A percentile compares a stretch with the other conserved stretches of the same genome.
These are phyloP conservation scores for Cantharis rufa DNA, from an alignment of 2,888 invertebrate genomes.

Conservation along the genomic window DNA sequence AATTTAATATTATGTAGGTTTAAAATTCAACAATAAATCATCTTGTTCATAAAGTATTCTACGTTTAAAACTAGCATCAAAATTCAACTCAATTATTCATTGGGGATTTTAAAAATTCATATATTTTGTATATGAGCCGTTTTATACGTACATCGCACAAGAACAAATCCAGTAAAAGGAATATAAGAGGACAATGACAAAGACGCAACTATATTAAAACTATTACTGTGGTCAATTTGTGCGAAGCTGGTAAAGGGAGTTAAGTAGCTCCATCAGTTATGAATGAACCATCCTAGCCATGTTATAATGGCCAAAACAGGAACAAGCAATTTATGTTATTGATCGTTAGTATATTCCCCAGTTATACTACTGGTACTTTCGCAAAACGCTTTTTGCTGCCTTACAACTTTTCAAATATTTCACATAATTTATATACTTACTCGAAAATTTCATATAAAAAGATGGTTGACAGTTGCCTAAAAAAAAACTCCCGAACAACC, in stretches of 20 bases:
- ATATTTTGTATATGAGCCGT: conserved; percentile 12
- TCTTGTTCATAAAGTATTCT: conserved; percentile 3
- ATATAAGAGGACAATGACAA: conserved; percentile 15
- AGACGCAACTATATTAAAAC: conserved; percentile 18
- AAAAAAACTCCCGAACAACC: neutral
- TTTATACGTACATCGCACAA: conserved; percentile 4
- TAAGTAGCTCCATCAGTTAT: conserved; percentile 30
- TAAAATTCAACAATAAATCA: conserved; percentile 25
- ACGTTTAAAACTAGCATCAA: conserved; percentile 20
- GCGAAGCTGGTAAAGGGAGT: conserved; percentile 20
- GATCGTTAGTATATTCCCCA: conserved; percentile 11
- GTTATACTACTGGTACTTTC: conserved; percentile 4
- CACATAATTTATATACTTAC: conserved; percentile 10
- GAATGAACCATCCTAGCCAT: conserved; percentile 29
- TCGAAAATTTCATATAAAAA: neutral
- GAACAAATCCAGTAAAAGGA: conserved; percentile 16
- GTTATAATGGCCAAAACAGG: conserved; percentile 28
- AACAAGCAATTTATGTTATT: conserved; percentile 24
- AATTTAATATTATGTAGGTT: conserved; percentile 9
- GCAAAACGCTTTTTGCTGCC: conserved; percentile 1
- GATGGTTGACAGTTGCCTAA: neutral
- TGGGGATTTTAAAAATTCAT: conserved; percentile 24
- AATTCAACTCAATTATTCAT: conserved; percentile 29
- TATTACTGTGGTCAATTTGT: conserved; percentile 26
- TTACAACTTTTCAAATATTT: conserved; percentile 12